Conservation (phyloP, 2,113 vertebrate genomes). For the Pithys albifrons region DNA sequence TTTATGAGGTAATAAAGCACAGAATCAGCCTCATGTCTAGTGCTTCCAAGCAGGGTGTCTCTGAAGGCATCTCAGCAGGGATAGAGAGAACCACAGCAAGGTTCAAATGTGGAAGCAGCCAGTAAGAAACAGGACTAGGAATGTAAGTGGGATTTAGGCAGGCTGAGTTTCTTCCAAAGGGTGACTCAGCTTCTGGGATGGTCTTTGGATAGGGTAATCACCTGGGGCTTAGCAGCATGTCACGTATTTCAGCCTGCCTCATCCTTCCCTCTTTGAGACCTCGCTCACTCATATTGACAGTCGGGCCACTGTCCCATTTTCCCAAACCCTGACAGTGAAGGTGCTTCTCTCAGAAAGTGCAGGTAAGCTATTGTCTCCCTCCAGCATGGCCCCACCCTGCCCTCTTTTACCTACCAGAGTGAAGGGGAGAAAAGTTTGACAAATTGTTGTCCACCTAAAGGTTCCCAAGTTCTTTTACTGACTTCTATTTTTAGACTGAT, state of each 20-base stretch:
- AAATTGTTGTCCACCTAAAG: constrained; percentile 16
- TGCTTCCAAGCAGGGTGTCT: constrained; percentile 17
- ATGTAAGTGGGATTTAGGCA: background rate
- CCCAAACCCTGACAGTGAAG: background rate
- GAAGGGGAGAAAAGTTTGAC: background rate
- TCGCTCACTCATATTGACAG: background rate
- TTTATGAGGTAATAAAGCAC: constrained; percentile 1
- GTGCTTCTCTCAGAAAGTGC: background rate
- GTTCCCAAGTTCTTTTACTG: constrained; percentile 18
- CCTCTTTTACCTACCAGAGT: background rate
- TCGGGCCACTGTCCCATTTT: background rate
- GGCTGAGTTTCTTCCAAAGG: background rate
- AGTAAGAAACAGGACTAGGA: background rate
- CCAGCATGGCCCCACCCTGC: background rate
- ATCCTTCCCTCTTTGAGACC: background rate
- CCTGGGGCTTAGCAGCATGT: background rate
- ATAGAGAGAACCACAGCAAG: background rate
- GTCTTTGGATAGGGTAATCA: background rate
- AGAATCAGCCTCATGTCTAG: background rate
- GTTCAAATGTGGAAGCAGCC: background rate
- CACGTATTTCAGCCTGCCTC: background rate
- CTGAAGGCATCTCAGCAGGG: constrained; percentile 32
- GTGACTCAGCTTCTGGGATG: background rate
- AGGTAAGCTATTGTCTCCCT: background rate
- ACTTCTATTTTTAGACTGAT: constrained; percentile 52